Base-by-base conservation (phyloP, 2,113 vertebrate genomes). In the Dipodomys stephensi region DNA sequence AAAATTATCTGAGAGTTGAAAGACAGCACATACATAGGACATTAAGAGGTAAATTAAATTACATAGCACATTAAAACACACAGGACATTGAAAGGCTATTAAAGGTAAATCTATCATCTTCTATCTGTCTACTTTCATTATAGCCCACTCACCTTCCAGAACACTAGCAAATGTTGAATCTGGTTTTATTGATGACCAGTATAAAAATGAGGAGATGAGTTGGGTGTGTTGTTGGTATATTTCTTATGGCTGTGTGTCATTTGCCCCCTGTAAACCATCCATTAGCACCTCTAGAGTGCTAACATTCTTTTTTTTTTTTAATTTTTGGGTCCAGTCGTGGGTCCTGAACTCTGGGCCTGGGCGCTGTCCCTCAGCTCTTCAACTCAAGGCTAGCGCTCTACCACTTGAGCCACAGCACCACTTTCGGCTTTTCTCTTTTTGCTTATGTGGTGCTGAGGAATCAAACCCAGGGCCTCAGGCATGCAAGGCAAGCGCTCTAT, bases 21-120 rank as follows among this genome's bases (percentile, higher is more conserved):
- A 93, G 91, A 79, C 65, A 87, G 62, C 25, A 94, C 74, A 20
- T 74, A 46, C 67, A 72, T 62, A 83, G n/a, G n/a, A 88, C 64
- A 73, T 20, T 22, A 67, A 79, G 9, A 83, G 76, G 44, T 57
- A 27, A n/a, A 0, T 20, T 57, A 57, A 57, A 57, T 16, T 57
- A 57, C 53, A 57, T 57, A 57, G 10, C 9, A 49, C 49, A 49
- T 12, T 49, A 49, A 49, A 57, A 18, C 53, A 57, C 53, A 71
- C 65, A 87, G 62, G 20, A 94, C 74, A 20, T 86, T 76, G 67
- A 79, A 67, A 86, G n/a, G 15, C 77, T 62, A 76, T 19, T 25
- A 69, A 79, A 25, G 85, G 83, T 23, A 35, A 46, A 92, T 65
- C 8, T 15, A 88, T 74, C 83, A 69, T 91, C 25, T 90, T 90